A percentile compares a stretch with the other conserved stretches of the same genome.
phyloP scores from a whole-genome alignment of 30 jellyfish, hydroid and myxozoan species.

The Chrysaora quinquecirrha region DNA sequence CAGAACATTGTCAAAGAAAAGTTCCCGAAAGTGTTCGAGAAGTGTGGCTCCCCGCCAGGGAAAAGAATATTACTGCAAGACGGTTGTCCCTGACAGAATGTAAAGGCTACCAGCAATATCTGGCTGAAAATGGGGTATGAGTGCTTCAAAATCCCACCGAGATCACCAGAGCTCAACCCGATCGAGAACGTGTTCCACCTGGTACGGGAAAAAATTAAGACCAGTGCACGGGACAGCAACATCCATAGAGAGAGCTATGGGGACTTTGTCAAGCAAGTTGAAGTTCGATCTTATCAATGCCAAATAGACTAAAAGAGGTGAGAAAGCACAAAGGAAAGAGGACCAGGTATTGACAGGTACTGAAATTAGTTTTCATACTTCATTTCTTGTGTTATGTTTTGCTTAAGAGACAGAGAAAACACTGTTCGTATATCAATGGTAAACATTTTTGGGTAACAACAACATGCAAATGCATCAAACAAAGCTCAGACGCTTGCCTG shows the following conservation, averaged over 20 bases:
- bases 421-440: not conserved
- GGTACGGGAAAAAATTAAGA: conserved; percentile 4
- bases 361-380: not conserved
- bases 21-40: not conserved
- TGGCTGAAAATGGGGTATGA: not conserved
- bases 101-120: not conserved
- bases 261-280: not conserved
- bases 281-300: too few relatives aligned
- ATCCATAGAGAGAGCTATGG: not conserved
- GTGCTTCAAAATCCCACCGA: not conserved
- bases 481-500: not conserved
- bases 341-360: not conserved
- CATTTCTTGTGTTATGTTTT: not conserved
- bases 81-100: not conserved
- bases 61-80: not conserved
- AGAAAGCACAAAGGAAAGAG: conserved; percentile 2
- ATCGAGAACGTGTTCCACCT: conserved; percentile 18
- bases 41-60: not conserved
- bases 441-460: not conserved
- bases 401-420: conserved; percentile 2
- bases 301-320: too few relatives aligned
- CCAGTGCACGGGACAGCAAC: not conserved
- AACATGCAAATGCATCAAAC: not conserved
- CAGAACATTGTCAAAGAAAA: not conserved
- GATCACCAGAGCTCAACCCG: conserved; percentile 29